A percentile compares a stretch with the other conserved stretches of the same genome.
phyloP scores from a whole-genome alignment of 2,888 invertebrate species.

The Netelia melanura region DNA sequence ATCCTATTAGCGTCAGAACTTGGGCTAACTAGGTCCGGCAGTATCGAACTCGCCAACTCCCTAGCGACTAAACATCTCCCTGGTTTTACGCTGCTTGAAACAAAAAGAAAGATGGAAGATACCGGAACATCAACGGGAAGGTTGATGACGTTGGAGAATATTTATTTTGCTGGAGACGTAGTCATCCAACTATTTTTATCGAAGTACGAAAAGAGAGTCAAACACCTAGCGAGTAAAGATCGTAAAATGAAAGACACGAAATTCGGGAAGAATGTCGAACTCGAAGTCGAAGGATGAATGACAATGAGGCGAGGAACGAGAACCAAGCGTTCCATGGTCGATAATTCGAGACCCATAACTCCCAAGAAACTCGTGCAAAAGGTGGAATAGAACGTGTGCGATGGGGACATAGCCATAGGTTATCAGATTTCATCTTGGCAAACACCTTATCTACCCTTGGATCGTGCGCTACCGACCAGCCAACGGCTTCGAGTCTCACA shows the following conservation, averaged over 20 bases:
- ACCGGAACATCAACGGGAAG: neutral
- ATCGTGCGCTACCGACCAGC: slow-evolving; percentile 74
- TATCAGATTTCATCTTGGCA: slow-evolving; percentile 78
- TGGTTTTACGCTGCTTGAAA: slow-evolving; percentile 15
- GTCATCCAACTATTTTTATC: too few relatives aligned
- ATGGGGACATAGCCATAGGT: slow-evolving; percentile 66
- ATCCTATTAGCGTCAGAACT: slow-evolving; percentile 73
- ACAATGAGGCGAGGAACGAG: neutral
- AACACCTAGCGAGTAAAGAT: neutral
- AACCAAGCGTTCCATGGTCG: neutral
- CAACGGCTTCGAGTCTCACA: slow-evolving; percentile 57
- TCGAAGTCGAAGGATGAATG: slow-evolving; percentile 24
- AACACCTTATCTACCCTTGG: slow-evolving; percentile 74
- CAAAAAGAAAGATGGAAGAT: neutral
- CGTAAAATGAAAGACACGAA: neutral
- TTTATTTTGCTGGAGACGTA: too few relatives aligned
- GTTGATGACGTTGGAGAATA: neutral
- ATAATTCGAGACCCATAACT: slow-evolving; percentile 31
- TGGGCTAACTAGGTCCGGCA: slow-evolving; percentile 73
- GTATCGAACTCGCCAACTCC: slow-evolving; percentile 59
- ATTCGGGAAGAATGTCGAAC: slow-evolving; percentile 3
- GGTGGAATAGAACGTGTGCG: slow-evolving; percentile 62
- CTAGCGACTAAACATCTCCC: slow-evolving; percentile 17
- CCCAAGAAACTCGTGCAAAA: slow-evolving; percentile 56
- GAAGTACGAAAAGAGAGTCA: neutral